Conservation (phyloP, 1,140 invertebrate genomes). For the Anadara kagoshimensis region DNA sequence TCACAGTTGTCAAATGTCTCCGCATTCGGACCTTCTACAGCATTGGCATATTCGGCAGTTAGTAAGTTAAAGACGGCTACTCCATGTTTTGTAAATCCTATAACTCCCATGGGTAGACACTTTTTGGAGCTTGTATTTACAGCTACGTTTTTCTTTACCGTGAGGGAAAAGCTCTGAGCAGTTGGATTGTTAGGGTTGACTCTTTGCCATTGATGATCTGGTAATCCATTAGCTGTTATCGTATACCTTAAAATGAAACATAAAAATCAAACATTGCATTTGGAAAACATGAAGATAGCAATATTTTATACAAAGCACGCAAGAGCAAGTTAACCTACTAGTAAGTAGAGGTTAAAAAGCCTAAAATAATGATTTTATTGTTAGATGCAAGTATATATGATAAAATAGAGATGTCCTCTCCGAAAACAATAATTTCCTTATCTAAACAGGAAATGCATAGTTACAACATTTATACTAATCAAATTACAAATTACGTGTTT, state of each 20-base stretch:
- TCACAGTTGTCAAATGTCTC: slow-evolving; percentile 21
- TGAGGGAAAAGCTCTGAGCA: slow-evolving; percentile 4
- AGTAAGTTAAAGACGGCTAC: slow-evolving; percentile 10
- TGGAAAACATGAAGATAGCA: no score
- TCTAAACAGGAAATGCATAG: no score
- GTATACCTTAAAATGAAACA: slow-evolving; percentile 2
- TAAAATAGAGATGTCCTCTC: no score
- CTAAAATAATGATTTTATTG: no score
- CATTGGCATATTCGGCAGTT: neutral
- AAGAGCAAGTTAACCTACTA: no score
- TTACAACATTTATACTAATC: no score
- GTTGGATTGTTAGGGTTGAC: slow-evolving; percentile 11
- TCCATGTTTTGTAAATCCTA: slow-evolving; percentile 7
- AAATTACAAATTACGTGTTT: no score
- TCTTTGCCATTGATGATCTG: slow-evolving; percentile 15
- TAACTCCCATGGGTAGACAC: slow-evolving; percentile 14
- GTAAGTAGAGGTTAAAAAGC: no score
- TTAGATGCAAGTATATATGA: no score
- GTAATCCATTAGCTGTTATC: slow-evolving; percentile 7
- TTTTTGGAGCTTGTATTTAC: neutral
- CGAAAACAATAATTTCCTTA: no score
- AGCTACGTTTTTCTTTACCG: neutral
- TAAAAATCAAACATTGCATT: no score
- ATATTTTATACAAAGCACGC: no score
- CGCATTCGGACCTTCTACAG: neutral